Evolutionary conservation across 1,140 invertebrate species (phyloP).

Genomic region (Drosophila saltans): DNA sequence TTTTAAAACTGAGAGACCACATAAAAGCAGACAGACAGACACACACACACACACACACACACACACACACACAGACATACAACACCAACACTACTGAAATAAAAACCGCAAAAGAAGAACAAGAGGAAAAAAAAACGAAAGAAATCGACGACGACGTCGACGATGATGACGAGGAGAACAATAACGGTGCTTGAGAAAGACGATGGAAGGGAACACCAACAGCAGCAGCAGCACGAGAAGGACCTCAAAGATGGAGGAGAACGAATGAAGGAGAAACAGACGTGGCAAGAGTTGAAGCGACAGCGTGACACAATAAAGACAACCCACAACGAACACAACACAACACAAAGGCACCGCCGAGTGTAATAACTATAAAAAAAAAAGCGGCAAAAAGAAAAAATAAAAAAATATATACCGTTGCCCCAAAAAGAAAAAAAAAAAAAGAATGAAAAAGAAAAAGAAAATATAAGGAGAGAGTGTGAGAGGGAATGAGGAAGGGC

Average conservation of each 20-base stretch:
- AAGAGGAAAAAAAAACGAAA: not conserved
- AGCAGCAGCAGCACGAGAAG: not conserved
- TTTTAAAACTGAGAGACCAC: conserved; percentile 64
- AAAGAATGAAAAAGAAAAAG: not conserved
- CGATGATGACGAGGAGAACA: conserved; percentile 17
- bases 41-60: conserved; percentile 31
- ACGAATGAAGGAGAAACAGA: not conserved
- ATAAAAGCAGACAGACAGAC: conserved; percentile 50
- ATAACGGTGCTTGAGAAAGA: conserved; percentile 16
- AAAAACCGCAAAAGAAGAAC: conserved; percentile 22
- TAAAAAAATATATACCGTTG: conserved; percentile 4
- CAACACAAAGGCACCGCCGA: conserved; percentile 19
- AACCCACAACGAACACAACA: conserved; percentile 9
- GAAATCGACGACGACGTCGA: conserved; percentile 7
- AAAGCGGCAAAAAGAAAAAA: not conserved
- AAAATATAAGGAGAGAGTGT: not conserved
- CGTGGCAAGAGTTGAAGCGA: conserved; percentile 18
- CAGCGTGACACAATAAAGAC: conserved; percentile 23
- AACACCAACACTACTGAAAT: conserved; percentile 26
- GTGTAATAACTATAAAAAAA: conserved; percentile 27
- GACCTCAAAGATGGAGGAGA: conserved; percentile 2
- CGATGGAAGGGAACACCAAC: not conserved
- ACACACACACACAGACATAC: conserved; percentile 30
- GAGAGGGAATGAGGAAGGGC: not conserved
- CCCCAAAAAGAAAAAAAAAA: conserved; percentile 3